These are phyloP conservation scores for Lutjanus argentimaculatus DNA, from an alignment of 2,797 vertebrate genomes.

Conservation along the genomic window DNA sequence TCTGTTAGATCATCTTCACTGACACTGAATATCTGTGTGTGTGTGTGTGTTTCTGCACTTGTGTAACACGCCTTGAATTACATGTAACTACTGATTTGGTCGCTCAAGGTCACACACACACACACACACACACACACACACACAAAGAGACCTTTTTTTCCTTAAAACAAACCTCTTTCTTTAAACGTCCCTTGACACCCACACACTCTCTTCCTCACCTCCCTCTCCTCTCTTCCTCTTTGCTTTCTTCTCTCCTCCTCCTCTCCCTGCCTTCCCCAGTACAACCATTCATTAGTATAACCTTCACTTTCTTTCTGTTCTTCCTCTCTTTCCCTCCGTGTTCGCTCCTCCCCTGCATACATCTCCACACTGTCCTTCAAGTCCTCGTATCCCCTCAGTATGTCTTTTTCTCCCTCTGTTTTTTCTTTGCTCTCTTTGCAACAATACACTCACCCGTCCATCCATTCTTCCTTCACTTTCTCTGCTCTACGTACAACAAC, in stretches of 20 bases:
- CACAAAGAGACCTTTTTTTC: slow-evolving; percentile 33
- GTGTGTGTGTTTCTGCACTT: slow-evolving; percentile 18
- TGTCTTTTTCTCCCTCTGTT: slow-evolving; percentile 22
- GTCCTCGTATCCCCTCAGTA: slow-evolving; percentile 43
- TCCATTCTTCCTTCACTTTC: not conserved
- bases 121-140: slow-evolving; percentile 34
- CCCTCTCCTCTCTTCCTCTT: slow-evolving; percentile 20
- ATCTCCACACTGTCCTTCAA: slow-evolving; percentile 66
- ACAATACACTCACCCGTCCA: not conserved
- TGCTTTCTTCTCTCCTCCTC: slow-evolving; percentile 37
- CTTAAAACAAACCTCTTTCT: slow-evolving; percentile 45
- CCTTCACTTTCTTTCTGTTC: slow-evolving; percentile 66
- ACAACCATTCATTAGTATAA: slow-evolving; percentile 64
- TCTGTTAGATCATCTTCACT: slow-evolving; percentile 31
- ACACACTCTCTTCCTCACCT: slow-evolving; percentile 26
- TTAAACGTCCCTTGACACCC: slow-evolving; percentile 55
- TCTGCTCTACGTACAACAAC: not conserved
- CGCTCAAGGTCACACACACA: slow-evolving; percentile 55
- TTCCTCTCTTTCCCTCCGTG: slow-evolving; percentile 32
- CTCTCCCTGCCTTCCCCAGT: slow-evolving; percentile 13
- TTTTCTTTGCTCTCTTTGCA: not conserved
- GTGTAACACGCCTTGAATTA: slow-evolving; percentile 31
- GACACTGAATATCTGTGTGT: slow-evolving; percentile 25
- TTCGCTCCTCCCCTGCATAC: slow-evolving; percentile 54
- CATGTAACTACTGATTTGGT: slow-evolving; percentile 39